Percentiles rank a stretch among this genome's conserved stretches.
Evolutionary conservation across 2,797 vertebrate genomes (phyloP).

Genomic region (Serranus cabrilla): DNA sequence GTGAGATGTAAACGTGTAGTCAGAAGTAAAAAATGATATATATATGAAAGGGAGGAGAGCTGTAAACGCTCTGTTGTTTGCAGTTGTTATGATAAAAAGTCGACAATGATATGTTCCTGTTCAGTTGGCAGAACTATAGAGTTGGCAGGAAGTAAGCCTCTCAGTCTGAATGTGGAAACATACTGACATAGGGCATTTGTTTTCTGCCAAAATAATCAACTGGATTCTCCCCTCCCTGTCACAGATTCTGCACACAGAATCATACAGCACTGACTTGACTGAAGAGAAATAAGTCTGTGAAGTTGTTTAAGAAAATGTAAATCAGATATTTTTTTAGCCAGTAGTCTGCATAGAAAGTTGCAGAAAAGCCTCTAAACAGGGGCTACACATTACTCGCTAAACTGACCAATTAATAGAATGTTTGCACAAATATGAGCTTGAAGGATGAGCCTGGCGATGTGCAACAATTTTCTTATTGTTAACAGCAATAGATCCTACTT

Average conservation of each 20-base stretch:
- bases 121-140: conserved; percentile 35
- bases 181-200: conserved; percentile 54
- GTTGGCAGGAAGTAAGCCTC: conserved; percentile 32
- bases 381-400: not conserved
- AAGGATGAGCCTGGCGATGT: not conserved
- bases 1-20: conserved; percentile 22
- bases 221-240: conserved; percentile 37
- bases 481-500: not conserved
- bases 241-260: conserved; percentile 40
- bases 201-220: conserved; percentile 58
- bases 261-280: conserved; percentile 7
- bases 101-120: conserved; percentile 38
- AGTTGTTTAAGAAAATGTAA: conserved; percentile 4
- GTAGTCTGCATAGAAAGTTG: not conserved
- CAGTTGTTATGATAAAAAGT: conserved; percentile 23
- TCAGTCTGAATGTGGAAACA: conserved; percentile 35
- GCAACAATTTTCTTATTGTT: not conserved
- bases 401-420: not conserved
- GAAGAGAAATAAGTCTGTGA: conserved; percentile 4
- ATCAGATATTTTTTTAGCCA: not conserved
- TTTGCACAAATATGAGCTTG: not conserved
- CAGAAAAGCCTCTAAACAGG: not conserved
- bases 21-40: not conserved
- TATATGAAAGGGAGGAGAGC: not conserved
- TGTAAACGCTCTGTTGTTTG: conserved; percentile 29